Percentiles rank a stretch among this genome's conserved stretches.
phyloP scores from a whole-genome alignment of 1,140 invertebrate genomes.

The Antheraea pernyi region DNA sequence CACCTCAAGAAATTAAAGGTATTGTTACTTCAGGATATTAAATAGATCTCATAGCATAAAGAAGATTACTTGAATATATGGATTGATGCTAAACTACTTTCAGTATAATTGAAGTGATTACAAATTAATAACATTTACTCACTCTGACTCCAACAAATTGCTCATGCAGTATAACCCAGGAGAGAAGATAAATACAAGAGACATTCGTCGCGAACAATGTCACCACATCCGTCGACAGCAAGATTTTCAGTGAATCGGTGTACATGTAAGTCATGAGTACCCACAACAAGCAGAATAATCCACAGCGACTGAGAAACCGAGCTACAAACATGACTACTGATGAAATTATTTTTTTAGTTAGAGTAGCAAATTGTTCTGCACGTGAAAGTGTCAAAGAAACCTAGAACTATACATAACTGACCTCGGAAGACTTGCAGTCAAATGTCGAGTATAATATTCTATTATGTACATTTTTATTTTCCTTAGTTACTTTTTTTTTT shows the following conservation, averaged over 20 bases:
- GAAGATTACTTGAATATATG: no score
- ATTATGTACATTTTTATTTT: no score
- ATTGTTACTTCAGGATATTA: no score
- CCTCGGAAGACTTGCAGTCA: no score
- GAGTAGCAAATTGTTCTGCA: no score
- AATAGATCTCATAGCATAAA: no score
- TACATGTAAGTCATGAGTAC: constrained; percentile 96
- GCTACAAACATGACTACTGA: constrained; percentile 73
- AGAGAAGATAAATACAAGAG: constrained; percentile 94
- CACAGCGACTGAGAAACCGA: constrained; percentile 91
- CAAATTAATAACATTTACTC: constrained; percentile 59
- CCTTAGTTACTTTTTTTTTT: no score
- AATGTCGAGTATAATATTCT: no score
- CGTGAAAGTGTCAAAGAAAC: no score
- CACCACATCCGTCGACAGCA: constrained; percentile 94
- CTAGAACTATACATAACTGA: no score
- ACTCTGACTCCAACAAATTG: constrained; percentile 97
- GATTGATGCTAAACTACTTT: no score
- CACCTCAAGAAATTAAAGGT: no score
- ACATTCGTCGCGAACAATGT: constrained; percentile 96
- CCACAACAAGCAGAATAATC: constrained; percentile 94
- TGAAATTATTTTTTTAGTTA: background rate
- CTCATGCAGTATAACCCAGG: constrained; percentile 97
- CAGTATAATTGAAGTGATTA: background rate
- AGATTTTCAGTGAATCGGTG: constrained; percentile 89